Conservation (phyloP, 1,140 invertebrate species). For the Trichonephila clavata region DNA sequence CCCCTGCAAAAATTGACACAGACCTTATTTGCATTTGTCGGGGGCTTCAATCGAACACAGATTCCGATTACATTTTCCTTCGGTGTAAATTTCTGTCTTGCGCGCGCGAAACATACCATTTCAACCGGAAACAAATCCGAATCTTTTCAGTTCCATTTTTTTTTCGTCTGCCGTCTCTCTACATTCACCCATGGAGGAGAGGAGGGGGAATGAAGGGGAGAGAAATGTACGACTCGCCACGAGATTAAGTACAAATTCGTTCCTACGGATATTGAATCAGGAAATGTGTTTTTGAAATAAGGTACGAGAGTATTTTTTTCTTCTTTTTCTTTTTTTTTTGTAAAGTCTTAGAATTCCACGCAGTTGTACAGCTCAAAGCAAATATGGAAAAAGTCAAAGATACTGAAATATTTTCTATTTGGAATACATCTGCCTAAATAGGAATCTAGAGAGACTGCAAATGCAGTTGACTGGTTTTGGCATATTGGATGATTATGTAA, state of each 20-base stretch:
- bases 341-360: not conserved
- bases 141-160: not conserved
- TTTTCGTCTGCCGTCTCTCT: not conserved
- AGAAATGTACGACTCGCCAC: constrained; percentile 7
- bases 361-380: not conserved
- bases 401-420: not conserved
- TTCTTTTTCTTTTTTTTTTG: not conserved
- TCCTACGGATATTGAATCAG: constrained; percentile 17
- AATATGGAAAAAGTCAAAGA: not conserved
- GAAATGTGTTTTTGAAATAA: constrained; percentile 32
- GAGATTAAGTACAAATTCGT: constrained; percentile 18
- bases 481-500: not conserved
- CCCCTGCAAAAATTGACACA: not conserved
- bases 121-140: constrained; percentile 21
- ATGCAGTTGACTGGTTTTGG: not conserved
- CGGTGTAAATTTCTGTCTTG: not conserved
- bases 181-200: not conserved
- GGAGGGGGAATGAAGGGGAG: not conserved
- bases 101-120: not conserved
- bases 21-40: not conserved
- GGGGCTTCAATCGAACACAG: not conserved
- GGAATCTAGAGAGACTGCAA: not conserved
- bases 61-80: constrained; percentile 8
- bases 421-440: not conserved
- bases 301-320: not conserved